These are phyloP conservation scores for Alcedo quadribrachys DNA, from an alignment of 2,797 vertebrate species.

Conservation along the genomic window DNA sequence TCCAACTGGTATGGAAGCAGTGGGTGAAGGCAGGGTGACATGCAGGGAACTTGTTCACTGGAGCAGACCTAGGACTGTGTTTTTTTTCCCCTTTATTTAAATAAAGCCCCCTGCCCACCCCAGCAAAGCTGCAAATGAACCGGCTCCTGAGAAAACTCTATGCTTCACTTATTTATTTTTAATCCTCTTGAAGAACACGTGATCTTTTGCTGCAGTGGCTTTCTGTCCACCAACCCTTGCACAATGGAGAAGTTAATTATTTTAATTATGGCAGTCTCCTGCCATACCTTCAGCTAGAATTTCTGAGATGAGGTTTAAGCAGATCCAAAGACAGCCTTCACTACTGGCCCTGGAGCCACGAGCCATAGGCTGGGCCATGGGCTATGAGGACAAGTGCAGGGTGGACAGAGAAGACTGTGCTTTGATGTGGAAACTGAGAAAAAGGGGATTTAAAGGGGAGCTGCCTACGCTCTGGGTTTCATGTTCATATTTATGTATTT, in stretches of 20 bases:
- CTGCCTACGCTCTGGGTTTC: neutral
- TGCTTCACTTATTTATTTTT: constrained; percentile 67
- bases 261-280: constrained; percentile 52
- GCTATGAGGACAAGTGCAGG: neutral
- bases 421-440: neutral
- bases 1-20: constrained; percentile 6
- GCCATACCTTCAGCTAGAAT: neutral
- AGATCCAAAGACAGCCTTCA: constrained; percentile 10
- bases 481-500: constrained; percentile 48
- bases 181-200: constrained; percentile 28
- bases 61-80: constrained; percentile 16
- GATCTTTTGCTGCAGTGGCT: constrained; percentile 7
- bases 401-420: neutral
- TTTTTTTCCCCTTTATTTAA: constrained; percentile 42
- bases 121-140: constrained; percentile 37
- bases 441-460: neutral
- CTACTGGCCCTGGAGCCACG: neutral
- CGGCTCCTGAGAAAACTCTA: neutral
- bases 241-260: constrained; percentile 69
- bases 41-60: neutral
- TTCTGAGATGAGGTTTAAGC: constrained; percentile 2
- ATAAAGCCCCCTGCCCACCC: neutral
- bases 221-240: neutral
- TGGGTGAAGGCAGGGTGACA: neutral
- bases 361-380: neutral